Percentiles rank a stretch among this genome's conserved stretches.
Conservation (phyloP, 1,140 invertebrate species). For the Pemphigus obesinymphae region DNA sequence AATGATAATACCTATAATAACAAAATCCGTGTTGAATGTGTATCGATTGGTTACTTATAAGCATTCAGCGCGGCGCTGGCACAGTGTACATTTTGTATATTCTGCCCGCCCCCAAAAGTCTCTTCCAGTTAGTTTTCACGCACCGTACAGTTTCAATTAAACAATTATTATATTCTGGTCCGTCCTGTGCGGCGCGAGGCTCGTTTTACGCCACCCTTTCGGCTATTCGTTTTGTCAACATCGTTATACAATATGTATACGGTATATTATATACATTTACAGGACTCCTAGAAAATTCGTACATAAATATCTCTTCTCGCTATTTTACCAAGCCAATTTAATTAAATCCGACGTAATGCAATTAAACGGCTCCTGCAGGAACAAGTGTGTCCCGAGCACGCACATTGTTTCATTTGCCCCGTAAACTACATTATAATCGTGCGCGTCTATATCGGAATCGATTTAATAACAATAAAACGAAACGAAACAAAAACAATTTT, state of each 20-base stretch:
- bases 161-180: background rate
- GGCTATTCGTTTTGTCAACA: slow-evolving; percentile 8
- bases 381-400: background rate
- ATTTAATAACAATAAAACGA: background rate
- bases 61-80: background rate
- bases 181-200: background rate
- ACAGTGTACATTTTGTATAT: background rate
- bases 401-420: background rate
- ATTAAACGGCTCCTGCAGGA: background rate
- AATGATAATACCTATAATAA: too few species aligned
- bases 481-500: too few species aligned
- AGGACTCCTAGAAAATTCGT: background rate
- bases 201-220: background rate
- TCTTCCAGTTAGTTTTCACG: background rate
- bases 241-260: too few species aligned
- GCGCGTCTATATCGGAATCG: background rate
- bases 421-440: background rate
- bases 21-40: background rate
- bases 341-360: background rate
- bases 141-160: background rate
- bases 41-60: background rate
- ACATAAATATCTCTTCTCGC: background rate
- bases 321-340: background rate
- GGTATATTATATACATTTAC: background rate
- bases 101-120: background rate